phyloP scores from a whole-genome alignment of 2,797 vertebrate species.

The Pteronotus mesoamericanus region DNA sequence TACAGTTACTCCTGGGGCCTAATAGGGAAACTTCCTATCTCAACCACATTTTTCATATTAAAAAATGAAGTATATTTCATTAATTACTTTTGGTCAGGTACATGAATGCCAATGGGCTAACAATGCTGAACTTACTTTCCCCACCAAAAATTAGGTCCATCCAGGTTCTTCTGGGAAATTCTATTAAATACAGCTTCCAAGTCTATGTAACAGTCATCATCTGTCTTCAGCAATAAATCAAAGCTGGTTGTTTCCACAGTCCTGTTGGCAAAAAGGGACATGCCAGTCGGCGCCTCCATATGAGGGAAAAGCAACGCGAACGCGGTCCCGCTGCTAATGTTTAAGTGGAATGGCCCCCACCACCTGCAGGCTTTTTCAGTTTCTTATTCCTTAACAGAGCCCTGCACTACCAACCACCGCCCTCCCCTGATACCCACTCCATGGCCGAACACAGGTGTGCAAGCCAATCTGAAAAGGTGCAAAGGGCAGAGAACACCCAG shows the following conservation, averaged over 20 bases:
- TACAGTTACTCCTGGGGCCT: neutral
- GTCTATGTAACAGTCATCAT: slow-evolving; percentile 97
- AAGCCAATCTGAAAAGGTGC: neutral
- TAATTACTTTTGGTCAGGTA: neutral
- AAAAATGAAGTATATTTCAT: neutral
- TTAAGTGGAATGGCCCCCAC: neutral
- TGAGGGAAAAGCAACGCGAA: neutral
- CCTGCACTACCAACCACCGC: no score
- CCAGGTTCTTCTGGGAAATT: slow-evolving; percentile 87
- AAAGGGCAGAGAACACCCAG: neutral
- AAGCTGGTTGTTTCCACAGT: slow-evolving; percentile 90
- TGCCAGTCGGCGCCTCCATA: neutral
- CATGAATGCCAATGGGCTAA: neutral
- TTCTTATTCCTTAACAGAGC: neutral
- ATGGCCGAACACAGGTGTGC: neutral
- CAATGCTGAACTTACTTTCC: slow-evolving; percentile 91
- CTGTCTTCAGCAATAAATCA: slow-evolving; percentile 93
- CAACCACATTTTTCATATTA: neutral
- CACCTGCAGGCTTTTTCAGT: fast-evolving
- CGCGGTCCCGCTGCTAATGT: fast-evolving
- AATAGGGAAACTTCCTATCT: neutral
- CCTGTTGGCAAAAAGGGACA: slow-evolving; percentile 81
- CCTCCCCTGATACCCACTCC: fast-evolving
- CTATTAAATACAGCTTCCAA: slow-evolving; percentile 92
- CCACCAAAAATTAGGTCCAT: slow-evolving; percentile 94